A percentile compares a stretch with the other conserved stretches of the same genome.
Evolutionary conservation across 2,797 vertebrate species (phyloP).

Genomic region (Jordanella pulchra): DNA sequence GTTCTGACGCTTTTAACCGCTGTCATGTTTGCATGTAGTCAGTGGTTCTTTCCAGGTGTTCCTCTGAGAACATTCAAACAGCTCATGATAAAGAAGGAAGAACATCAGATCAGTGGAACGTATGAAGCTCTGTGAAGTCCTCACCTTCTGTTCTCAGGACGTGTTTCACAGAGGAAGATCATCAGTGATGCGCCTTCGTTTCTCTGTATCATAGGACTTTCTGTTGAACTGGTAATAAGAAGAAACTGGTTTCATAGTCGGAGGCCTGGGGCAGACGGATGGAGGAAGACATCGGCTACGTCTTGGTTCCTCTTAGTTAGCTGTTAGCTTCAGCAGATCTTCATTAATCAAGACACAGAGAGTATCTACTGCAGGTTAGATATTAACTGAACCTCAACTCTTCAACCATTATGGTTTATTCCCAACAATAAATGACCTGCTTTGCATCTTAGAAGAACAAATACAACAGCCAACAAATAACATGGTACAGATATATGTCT

Average conservation of each 20-base stretch:
- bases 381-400: neutral
- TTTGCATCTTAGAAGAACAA: neutral
- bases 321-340: neutral
- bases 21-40: neutral
- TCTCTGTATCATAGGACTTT: too few species aligned
- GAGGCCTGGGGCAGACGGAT: too few species aligned
- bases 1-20: neutral
- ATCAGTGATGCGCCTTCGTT: neutral
- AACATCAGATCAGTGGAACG: neutral
- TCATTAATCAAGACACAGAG: neutral
- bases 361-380: neutral
- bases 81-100: neutral
- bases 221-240: too few species aligned
- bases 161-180: neutral
- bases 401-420: neutral
- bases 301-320: neutral
- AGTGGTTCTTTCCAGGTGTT: too few species aligned
- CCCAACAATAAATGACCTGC: neutral
- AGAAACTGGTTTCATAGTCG: too few species aligned
- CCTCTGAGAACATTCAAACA: neutral
- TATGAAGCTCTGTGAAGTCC: too few species aligned
- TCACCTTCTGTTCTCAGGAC: neutral
- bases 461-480: constrained; percentile 40
- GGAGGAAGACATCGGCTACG: too few species aligned
- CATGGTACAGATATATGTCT: constrained; percentile 45